Evolutionary conservation across 35 echinoderm and acorn worm species (phyloP).

Genomic region (Lytechinus pictus): DNA sequence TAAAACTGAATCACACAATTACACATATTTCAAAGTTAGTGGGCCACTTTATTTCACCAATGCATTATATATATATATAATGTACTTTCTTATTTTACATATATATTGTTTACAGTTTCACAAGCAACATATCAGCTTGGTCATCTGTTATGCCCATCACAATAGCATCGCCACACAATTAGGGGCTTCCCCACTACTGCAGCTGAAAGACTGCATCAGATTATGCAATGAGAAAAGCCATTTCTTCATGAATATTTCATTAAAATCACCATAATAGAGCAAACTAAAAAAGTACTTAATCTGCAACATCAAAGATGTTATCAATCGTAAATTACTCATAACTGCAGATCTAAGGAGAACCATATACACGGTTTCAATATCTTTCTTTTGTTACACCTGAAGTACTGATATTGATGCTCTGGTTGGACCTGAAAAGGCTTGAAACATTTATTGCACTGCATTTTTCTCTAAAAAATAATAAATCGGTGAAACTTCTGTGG

Average conservation of each 20-base stretch:
- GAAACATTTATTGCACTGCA: too few species aligned
- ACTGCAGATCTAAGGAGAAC: too few species aligned
- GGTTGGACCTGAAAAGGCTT: too few species aligned
- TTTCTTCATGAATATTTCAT: background rate
- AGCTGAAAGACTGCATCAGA: background rate
- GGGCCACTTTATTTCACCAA: constrained; percentile 16
- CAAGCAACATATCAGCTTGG: background rate
- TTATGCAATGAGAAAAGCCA: background rate
- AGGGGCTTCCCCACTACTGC: background rate
- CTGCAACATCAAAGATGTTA: too few species aligned
- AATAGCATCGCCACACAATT: constrained; percentile 4
- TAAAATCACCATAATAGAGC: background rate
- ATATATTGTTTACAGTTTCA: background rate
- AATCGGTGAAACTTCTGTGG: too few species aligned
- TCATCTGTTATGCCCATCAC: background rate
- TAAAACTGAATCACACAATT: background rate
- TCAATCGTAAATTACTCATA: too few species aligned
- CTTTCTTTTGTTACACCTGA: too few species aligned
- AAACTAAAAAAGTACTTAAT: too few species aligned
- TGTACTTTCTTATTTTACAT: background rate
- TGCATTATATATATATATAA: background rate
- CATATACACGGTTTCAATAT: too few species aligned
- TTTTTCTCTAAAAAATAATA: too few species aligned
- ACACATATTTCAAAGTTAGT: background rate
- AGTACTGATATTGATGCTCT: too few species aligned